Evolutionary conservation across 2,797 vertebrate species (phyloP).

Genomic region (Perodicticus potto): DNA sequence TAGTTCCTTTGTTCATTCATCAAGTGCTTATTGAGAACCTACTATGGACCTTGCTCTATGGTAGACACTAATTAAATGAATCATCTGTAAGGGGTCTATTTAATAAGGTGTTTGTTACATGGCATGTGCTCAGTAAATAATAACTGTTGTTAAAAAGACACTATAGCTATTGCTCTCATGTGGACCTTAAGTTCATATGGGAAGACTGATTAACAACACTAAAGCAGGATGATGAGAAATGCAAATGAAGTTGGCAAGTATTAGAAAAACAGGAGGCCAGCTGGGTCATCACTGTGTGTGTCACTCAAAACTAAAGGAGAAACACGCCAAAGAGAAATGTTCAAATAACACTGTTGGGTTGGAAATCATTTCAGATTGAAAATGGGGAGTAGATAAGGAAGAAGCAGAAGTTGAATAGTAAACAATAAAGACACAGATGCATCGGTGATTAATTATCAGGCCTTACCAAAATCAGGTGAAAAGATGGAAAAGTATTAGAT

Average conservation of each 20-base stretch:
- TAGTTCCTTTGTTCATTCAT: not conserved
- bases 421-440: not conserved
- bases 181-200: not conserved
- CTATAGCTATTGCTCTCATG: not conserved
- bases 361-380: slow-evolving; percentile 39
- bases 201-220: not conserved
- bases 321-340: not conserved
- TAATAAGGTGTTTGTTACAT: too few species aligned
- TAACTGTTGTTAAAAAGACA: not conserved
- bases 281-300: not conserved
- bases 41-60: not conserved
- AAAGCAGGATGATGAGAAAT: not conserved
- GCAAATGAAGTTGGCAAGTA: not conserved
- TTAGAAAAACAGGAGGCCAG: not conserved
- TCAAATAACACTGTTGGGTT: not conserved
- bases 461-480: not conserved
- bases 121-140: too few species aligned
- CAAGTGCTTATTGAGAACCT: not conserved
- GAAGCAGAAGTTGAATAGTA: not conserved
- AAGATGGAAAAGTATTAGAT: not conserved
- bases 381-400: not conserved
- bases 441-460: not conserved
- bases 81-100: too few species aligned
- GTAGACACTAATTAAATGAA: not conserved
- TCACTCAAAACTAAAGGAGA: slow-evolving; percentile 17